Percentiles rank a stretch among this genome's conserved stretches.
phyloP scores from a whole-genome alignment of 2,797 vertebrate genomes.

The Macroramphosus scolopax region DNA sequence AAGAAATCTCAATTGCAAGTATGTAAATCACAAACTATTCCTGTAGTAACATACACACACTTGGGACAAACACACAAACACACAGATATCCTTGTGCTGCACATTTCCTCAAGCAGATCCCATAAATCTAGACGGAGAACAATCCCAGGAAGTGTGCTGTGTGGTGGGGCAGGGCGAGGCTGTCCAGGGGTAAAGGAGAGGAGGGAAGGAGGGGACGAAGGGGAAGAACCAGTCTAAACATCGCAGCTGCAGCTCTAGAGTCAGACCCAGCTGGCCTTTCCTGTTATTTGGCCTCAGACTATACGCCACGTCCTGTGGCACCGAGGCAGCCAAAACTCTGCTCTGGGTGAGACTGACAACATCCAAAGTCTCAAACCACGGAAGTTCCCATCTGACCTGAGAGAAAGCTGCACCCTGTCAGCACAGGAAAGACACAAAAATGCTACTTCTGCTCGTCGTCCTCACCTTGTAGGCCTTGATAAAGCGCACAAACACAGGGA shows the following conservation, averaged over 20 bases:
- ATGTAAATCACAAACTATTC: constrained; percentile 14
- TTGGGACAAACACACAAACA: constrained; percentile 30
- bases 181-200: constrained; percentile 67
- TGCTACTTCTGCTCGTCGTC: background rate
- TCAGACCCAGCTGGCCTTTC: constrained; percentile 79
- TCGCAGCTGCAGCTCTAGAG: constrained; percentile 69
- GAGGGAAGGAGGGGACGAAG: constrained; percentile 21
- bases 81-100: constrained; percentile 55
- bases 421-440: constrained; percentile 1
- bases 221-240: constrained; percentile 71
- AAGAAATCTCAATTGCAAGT: background rate
- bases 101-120: constrained; percentile 72
- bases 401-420: constrained; percentile 14
- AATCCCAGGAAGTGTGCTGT: constrained; percentile 80
- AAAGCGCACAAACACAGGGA: constrained; percentile 96
- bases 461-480: constrained; percentile 96
- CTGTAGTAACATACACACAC: constrained; percentile 26
- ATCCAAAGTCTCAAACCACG: constrained; percentile 23
- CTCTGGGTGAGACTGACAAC: constrained; percentile 29
- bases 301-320: constrained; percentile 71
- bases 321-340: constrained; percentile 49
- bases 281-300: constrained; percentile 77
- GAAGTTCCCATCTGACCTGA: constrained; percentile 22
- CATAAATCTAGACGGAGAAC: constrained; percentile 79
- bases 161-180: constrained; percentile 68